Evolutionary conservation across 2,113 vertebrate species (phyloP).

Genomic region (Maccullochella peelii): DNA sequence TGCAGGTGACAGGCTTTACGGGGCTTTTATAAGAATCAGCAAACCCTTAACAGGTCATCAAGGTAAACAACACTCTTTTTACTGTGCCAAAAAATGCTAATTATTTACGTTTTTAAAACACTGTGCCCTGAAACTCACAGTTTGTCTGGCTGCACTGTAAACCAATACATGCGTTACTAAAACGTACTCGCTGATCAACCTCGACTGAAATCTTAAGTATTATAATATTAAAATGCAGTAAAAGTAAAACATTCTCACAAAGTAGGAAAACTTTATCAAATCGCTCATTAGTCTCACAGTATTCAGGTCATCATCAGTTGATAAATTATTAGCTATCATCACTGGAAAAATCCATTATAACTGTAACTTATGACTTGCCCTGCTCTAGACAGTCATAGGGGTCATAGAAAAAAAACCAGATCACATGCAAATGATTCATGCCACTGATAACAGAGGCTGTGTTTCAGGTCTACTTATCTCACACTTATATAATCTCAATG

Average conservation of each 20-base stretch:
- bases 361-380: slow-evolving; percentile 25
- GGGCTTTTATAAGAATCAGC: not conserved
- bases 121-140: no score
- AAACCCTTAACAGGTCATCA: not conserved
- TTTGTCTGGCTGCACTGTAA: not conserved
- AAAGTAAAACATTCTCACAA: not conserved
- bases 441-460: slow-evolving; percentile 33
- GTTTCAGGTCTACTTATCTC: slow-evolving; percentile 18
- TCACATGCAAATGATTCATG: slow-evolving; percentile 57
- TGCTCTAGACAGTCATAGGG: slow-evolving; percentile 25
- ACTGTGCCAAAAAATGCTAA: not conserved
- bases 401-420: slow-evolving; percentile 32
- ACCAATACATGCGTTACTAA: not conserved
- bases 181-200: not conserved
- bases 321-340: slow-evolving; percentile 16
- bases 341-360: slow-evolving; percentile 16
- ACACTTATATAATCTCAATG: slow-evolving; percentile 23
- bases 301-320: not conserved
- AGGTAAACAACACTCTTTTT: not conserved
- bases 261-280: not conserved
- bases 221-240: not conserved
- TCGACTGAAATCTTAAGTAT: not conserved
- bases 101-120: not conserved
- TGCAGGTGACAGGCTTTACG: not conserved
- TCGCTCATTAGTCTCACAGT: not conserved